Evolutionary conservation across 37 sponge, comb jelly and placozoan genomes (phyloP).

Genomic region (Mnemiopsis leidyi): DNA sequence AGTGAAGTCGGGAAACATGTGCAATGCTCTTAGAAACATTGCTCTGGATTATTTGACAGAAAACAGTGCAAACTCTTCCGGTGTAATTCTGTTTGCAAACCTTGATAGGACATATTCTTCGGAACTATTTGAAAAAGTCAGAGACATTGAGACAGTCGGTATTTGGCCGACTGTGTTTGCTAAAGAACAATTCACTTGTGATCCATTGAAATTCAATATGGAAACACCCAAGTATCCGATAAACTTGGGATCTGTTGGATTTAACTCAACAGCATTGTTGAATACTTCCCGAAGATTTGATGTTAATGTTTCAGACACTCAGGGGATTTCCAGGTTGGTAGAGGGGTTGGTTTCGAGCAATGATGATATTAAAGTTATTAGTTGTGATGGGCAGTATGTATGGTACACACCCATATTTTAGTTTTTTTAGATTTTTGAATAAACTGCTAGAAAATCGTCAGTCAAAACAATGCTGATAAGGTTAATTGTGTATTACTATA

Average conservation of each 20-base stretch:
- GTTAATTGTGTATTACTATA: too few species aligned
- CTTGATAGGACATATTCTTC: conserved; percentile 92
- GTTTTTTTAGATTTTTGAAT: too few species aligned
- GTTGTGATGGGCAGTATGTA: conserved; percentile 15
- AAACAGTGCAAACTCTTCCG: conserved; percentile 27
- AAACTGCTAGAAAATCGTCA: too few species aligned
- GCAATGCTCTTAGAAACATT: conserved; percentile 44
- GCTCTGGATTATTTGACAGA: background rate
- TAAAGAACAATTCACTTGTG: background rate
- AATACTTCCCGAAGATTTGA: background rate
- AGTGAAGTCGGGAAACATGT: background rate
- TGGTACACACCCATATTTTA: conserved; percentile 37
- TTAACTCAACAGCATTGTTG: conserved; percentile 14
- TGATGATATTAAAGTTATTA: background rate
- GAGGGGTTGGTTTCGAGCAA: background rate
- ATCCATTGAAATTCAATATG: background rate
- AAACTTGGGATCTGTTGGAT: conserved; percentile 43
- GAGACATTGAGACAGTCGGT: conserved; percentile 10
- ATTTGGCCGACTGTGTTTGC: conserved; percentile 54
- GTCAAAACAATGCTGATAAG: too few species aligned
- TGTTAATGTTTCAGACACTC: background rate
- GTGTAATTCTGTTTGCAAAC: conserved; percentile 95
- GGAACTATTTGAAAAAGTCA: conserved; percentile 85
- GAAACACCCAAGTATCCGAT: conserved; percentile 1
- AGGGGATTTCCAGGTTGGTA: background rate